Evolutionary conservation across 2,113 vertebrate genomes (phyloP), one percentile per base, ranked within the genome.

Genomic region (Apeltes quadracus): DNA sequence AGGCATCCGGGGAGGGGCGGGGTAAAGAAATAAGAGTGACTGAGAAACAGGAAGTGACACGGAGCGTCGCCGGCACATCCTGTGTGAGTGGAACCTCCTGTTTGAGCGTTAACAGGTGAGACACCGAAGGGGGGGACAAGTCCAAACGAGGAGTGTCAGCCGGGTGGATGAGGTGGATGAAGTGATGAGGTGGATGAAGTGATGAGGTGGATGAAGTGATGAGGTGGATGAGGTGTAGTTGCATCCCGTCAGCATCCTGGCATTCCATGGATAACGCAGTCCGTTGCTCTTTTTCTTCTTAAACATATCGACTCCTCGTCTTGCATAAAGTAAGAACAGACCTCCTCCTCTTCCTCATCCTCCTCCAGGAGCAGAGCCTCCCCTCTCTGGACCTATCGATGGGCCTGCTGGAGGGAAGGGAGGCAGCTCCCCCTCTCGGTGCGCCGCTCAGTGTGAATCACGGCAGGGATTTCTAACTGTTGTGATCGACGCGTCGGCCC

Each of bases 1-100:
- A 69, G 51, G 23, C 64, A 29, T 84, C 82, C 29, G 29, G 1
- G 29, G 29, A 5, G 29, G 29, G 46, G 63, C 55, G 14, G 22
- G 57, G 57, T 63, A 62, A 48, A 68, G 50, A 90, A 68, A 64
- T 1, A 4, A 5, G 29, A 69, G 39, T 32, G 71, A 82, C 65
- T 53, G 46, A 67, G 71, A 50, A 61, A 79, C 70, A 68, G 75
- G 74, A 82, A 83, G 81, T 73, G 83, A 84, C 78, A 86, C 34
- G 1, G 44, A 66, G 65, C 62, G 3, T 27, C 73, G 22, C 72
- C 73, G 53, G 15, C 39, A 57, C 75, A 78, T 72, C 71, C 75
- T 61, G 77, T 50, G 44, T 61, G 69, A 50, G n/a, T 34, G 43
- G 43, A 61, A 6, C 51, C 29, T 74, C 71, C 46, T 3, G 62